Base-by-base conservation (phyloP, 2,888 invertebrate species). In the Apotomis betuletana region DNA sequence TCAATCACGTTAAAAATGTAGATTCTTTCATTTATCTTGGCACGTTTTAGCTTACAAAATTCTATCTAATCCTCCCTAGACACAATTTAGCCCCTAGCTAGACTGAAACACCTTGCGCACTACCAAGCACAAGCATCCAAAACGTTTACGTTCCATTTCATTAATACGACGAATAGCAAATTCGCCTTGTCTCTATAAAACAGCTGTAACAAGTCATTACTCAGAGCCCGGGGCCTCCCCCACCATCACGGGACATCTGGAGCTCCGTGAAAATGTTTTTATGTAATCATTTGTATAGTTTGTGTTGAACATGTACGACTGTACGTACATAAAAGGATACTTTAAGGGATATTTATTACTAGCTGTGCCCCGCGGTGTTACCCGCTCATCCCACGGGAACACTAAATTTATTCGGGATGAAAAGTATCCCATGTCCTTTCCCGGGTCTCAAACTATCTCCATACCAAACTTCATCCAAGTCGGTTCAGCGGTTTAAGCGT, bases 261-360 rank as follows among this genome's bases (percentile, higher is more conserved):
- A 70, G 49, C 55, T 63, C 58, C 51, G 58, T n/a, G 61, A n/a
- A 57, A 70, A 59, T 58, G 62, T 63, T 69, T 68, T 69, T 69
- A 38, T 9, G 46, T 57, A 46, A 57, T 65, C 46, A 57, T 65
- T 64, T 65, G 65, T 36, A 36, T 65, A 54, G 55, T 64, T 64
- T 55, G 46, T 55, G 64, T 64, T 64, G 15, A 41, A 54, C 13
- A 41, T 61, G 5, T 12, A n/a, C n/a, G n/a, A n/a, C n/a, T n/a
- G n/a, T n/a, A 12, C 49, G 49, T 62, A 62, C 27, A 51, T 51
- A 62, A 49, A 49, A 2, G 49, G 49, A 49, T 10, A 9, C 49
- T 49, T 49, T 49, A 49, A 10, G 10, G 9, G 49, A 9, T 6
- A 49, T 27, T 27, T 27, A 27, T 27, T 2, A 15, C 1, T 15